Evolutionary conservation across 1,140 invertebrate genomes (phyloP), one percentile per base, ranked within the genome.

Genomic region (Acyrthosiphon pisum): DNA sequence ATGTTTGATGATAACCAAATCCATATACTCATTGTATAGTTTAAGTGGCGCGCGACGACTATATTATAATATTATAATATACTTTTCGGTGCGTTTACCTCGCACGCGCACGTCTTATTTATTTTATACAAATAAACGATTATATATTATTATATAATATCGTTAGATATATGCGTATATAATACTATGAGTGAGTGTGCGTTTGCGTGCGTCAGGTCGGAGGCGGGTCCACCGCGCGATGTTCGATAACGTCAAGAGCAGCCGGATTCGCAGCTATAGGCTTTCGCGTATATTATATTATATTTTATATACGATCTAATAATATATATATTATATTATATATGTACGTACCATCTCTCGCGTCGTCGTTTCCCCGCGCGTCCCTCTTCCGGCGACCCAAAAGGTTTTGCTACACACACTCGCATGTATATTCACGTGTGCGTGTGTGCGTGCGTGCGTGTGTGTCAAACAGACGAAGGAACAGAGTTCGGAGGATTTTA

Each of bases 401-500:
- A 92, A 92, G 91, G 91, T 92, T 92, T 50, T 50, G 41, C 60
- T 68, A n/a, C n/a, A 37, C 46, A 48, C 68, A 41, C n/a, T 37
- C 41, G 44, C 41, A 22, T 11, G 20, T 88, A 50, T 50, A 50
- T 50, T n/a, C 48, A 18, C 9, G 35, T 44, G 35, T 20, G 44
- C n/a, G 56, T n/a, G 56, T 8, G 35, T 37, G 23, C 53, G 89
- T 22, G 56, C 26, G 81, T 37, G 91, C 30, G 48, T 41, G 81
- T 93, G 81, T 86, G 91, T 93, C 91, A 93, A 93, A 93, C 91
- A 56, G 91, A 86, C 91, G 81, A 93, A 93, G 91, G 81, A 86
- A 93, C 81, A 93, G 91, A 93, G 91, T 93, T 93, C 81, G 81
- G 91, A 93, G 91, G 91, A 93, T 93, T 93, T 93, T 93, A 93